phyloP scores from a whole-genome alignment of 2,113 vertebrate genomes.

The Hystrix brachyura region DNA sequence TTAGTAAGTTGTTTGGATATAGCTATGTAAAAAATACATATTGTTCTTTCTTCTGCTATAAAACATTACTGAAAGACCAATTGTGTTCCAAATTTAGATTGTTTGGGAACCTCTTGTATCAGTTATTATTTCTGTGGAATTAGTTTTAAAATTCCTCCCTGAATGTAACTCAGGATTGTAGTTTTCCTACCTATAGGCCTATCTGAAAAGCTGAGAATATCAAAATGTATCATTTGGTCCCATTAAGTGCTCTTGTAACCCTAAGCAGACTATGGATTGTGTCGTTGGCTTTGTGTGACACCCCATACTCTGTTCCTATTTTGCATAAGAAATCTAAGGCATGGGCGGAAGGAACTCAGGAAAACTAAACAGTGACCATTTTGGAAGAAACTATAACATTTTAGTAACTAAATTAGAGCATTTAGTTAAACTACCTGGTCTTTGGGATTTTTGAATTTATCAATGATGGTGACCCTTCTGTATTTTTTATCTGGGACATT shows the following conservation, averaged over 20 bases:
- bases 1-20: neutral
- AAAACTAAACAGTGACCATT: neutral
- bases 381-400: neutral
- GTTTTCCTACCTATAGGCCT: neutral
- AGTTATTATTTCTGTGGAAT: neutral
- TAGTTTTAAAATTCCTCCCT: neutral
- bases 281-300: neutral
- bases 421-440: neutral
- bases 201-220: neutral
- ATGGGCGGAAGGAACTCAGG: neutral
- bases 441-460: neutral
- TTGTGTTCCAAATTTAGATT: neutral
- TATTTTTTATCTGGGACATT: neutral
- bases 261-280: neutral
- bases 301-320: neutral
- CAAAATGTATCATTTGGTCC: neutral
- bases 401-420: neutral
- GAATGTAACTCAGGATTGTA: neutral
- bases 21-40: neutral
- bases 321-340: neutral
- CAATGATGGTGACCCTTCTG: too few species aligned
- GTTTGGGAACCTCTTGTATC: neutral
- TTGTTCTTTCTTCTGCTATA: constrained; percentile 5
- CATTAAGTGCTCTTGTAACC: neutral
- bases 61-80: neutral